Evolutionary conservation across 1,140 invertebrate genomes (phyloP), one percentile per base, ranked within the genome.

Genomic region (Chironomus striatipennis): DNA sequence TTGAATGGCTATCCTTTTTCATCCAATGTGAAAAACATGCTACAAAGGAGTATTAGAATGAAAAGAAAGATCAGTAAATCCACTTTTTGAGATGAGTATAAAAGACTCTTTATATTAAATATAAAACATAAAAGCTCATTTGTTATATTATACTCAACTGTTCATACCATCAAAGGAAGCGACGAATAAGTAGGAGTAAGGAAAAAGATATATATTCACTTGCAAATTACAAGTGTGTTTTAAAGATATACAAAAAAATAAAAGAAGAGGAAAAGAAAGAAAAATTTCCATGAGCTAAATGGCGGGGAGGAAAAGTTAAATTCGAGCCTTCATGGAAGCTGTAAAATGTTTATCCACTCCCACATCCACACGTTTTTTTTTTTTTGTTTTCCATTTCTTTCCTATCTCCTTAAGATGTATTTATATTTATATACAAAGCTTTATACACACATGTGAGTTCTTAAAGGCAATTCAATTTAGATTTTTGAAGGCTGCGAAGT

Each of bases 401-500:
- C 24, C 24, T 34, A 34, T 34, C 24, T 34, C 2, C 24, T 34
- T 34, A 5, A 34, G 1, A 34, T 34, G 5, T 34, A 34, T 34
- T 34, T 34, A 34, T 34, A 34, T 34, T 34, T 34, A 5, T 34
- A 34, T 5, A 34, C 24, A 34, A 1, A 34, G 24, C 24, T 34
- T 34, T 34, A 34, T 34, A 34, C 24, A 34, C 24, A 34, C 24
- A 34, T 34, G 24, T 34, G 24, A 34, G 5, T 47, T 47, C 43
- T 47, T 47, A 57, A 57, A 57, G 47, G 47, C 8, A 57, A 57
- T 57, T 57, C 65, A 70, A 70, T 70, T 70, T 70, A 21, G 18
- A 34, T 34, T 17, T 70, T 70, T 70, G 65, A 70, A 70, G 65
- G 20, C 65, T 70, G 65, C 17, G 18, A 70, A 70, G 17, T 70